Evolutionary conservation across 2,888 invertebrate genomes (phyloP).

Genomic region (Craniophora ligustri): DNA sequence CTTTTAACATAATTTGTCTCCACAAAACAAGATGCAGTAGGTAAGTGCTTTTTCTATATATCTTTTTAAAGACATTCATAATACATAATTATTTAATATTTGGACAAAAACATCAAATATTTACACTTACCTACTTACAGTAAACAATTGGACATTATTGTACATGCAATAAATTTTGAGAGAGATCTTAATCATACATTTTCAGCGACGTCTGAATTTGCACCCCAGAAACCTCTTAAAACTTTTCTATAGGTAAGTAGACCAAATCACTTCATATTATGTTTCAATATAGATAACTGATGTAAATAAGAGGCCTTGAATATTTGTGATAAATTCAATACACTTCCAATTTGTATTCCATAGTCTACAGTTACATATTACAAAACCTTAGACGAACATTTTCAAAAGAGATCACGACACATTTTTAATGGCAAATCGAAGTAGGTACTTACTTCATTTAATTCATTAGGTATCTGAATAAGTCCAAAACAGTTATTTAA

Average conservation of each 20-base stretch:
- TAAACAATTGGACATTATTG: conserved; percentile 12
- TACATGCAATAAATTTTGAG: background rate
- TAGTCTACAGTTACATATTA: conserved; percentile 3
- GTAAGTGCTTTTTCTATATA: no score
- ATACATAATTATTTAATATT: background rate
- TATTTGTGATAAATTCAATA: conserved; percentile 28
- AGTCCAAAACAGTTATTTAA: background rate
- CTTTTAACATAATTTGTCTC: no score
- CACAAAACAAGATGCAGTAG: no score
- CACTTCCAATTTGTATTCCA: conserved; percentile 8
- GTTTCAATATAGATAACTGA: conserved; percentile 6
- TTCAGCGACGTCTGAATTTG: background rate
- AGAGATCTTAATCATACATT: background rate
- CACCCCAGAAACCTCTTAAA: conserved; percentile 12
- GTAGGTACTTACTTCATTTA: background rate
- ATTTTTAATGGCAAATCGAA: conserved; percentile 9
- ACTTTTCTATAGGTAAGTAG: no score
- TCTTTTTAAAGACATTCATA: no score
- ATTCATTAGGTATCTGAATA: no score
- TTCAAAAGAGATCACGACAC: conserved; percentile 18
- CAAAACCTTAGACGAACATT: conserved; percentile 32
- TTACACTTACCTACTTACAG: no score
- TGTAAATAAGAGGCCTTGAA: conserved; percentile 34
- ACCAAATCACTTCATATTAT: background rate
- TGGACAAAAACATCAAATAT: background rate